These are phyloP conservation scores for Epirrhoe tristata DNA, from an alignment of 2,888 invertebrate species.

Conservation along the genomic window DNA sequence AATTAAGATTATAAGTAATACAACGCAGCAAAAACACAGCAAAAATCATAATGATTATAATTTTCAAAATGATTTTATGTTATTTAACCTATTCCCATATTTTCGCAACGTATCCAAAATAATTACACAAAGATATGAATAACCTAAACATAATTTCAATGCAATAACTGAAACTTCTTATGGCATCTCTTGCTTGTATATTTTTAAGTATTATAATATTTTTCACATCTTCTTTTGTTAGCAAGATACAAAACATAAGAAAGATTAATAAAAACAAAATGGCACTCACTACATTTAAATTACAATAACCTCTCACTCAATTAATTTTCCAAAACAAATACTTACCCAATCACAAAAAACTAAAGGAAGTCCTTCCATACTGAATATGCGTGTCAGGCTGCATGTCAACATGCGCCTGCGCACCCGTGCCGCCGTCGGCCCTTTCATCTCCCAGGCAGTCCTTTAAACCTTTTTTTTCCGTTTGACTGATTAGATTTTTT, in stretches of 20 bases:
- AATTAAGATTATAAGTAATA: too few species aligned
- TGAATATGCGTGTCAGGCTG: constrained; percentile 62
- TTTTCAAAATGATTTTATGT: too few species aligned
- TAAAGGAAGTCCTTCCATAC: constrained; percentile 71
- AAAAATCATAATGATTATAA: too few species aligned
- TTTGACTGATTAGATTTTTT: constrained; percentile 72
- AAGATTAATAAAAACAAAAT: background rate
- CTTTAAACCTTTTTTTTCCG: constrained; percentile 56
- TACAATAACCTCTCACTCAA: constrained; percentile 3
- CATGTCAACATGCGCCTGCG: constrained; percentile 69
- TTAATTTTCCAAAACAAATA: constrained; percentile 17
- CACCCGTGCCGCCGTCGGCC: constrained; percentile 59
- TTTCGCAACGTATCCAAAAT: too few species aligned
- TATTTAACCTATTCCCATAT: too few species aligned
- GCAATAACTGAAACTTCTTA: too few species aligned
- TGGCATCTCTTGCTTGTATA: too few species aligned
- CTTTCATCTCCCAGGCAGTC: constrained; percentile 80
- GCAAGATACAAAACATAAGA: background rate
- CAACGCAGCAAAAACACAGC: too few species aligned
- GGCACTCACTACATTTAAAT: background rate
- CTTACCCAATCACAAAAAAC: constrained; percentile 34
- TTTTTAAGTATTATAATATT: too few species aligned
- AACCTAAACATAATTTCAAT: too few species aligned
- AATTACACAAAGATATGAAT: too few species aligned
- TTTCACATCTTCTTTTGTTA: background rate